Conservation (phyloP, 1,140 invertebrate species). For the Caenorhabditis latens region DNA sequence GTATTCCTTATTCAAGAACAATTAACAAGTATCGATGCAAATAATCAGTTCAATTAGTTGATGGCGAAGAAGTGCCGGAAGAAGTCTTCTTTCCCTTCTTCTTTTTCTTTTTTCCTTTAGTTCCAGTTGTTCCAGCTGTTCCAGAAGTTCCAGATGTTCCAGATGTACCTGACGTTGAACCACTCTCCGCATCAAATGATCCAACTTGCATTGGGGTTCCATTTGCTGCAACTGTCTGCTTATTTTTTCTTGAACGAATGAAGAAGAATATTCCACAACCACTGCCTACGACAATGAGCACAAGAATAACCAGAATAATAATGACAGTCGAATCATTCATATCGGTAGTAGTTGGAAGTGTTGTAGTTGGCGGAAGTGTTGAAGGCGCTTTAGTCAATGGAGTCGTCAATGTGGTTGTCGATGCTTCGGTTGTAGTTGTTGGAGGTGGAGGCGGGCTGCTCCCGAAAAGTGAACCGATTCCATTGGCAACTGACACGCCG, state of each 20-base stretch:
- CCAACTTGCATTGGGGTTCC: not conserved
- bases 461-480: too few relatives aligned
- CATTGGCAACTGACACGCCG: too few relatives aligned
- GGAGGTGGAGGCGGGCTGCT: too few relatives aligned
- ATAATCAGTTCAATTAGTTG: too few relatives aligned
- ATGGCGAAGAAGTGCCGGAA: not conserved
- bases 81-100: not conserved
- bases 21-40: too few relatives aligned
- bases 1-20: too few relatives aligned
- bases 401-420: too few relatives aligned
- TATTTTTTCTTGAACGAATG: not conserved
- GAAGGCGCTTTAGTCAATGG: not conserved
- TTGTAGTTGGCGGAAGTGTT: not conserved
- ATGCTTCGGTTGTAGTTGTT: too few relatives aligned
- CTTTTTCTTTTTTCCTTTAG: not conserved
- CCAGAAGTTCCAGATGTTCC: not conserved
- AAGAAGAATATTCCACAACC: not conserved
- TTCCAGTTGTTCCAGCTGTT: not conserved
- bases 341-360: not conserved
- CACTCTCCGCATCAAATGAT: not conserved
- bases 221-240: not conserved
- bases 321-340: not conserved
- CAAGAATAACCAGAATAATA: not conserved
- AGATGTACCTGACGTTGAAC: not conserved
- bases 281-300: not conserved